A percentile compares a stretch with the other conserved stretches of the same genome.
Conservation (phyloP, 2,888 invertebrate genomes). For the Plagodis pulveraria region DNA sequence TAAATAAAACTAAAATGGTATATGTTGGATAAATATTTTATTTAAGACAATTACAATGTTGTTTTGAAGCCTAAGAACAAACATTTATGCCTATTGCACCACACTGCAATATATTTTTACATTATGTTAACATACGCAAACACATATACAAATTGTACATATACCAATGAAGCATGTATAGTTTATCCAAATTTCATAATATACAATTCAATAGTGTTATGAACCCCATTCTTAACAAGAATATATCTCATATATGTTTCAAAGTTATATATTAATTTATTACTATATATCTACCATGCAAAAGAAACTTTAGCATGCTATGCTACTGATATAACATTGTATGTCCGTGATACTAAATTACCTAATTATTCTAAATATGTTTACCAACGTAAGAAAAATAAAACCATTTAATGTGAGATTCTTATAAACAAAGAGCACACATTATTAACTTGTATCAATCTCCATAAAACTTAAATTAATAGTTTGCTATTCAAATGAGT, state of each 20-base stretch:
- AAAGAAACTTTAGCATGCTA: constrained; percentile 71
- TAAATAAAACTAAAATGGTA: constrained; percentile 42
- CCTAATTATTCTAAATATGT: constrained; percentile 54
- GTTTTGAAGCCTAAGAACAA: constrained; percentile 73
- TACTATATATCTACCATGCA: constrained; percentile 75
- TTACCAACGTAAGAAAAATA: constrained; percentile 56
- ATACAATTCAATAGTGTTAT: constrained; percentile 67
- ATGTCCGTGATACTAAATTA: constrained; percentile 66
- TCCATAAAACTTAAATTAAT: constrained; percentile 39
- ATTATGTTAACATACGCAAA: constrained; percentile 55
- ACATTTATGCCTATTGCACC: constrained; percentile 68
- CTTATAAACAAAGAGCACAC: constrained; percentile 48
- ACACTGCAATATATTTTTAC: constrained; percentile 71
- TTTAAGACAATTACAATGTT: constrained; percentile 79
- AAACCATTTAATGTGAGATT: constrained; percentile 60
- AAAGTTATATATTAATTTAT: constrained; percentile 67
- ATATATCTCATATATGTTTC: constrained; percentile 53
- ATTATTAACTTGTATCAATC: constrained; percentile 39
- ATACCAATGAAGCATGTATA: constrained; percentile 64
- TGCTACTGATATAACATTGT: constrained; percentile 69
- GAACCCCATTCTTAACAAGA: constrained; percentile 66
- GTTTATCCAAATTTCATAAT: constrained; percentile 65
- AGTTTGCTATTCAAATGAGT: constrained; percentile 40
- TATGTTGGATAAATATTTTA: constrained; percentile 81
- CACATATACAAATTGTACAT: constrained; percentile 56